Evolutionary conservation across 2,113 vertebrate species (phyloP), one percentile per base, ranked within the genome.

Genomic region (Thinocorus orbignyianus): DNA sequence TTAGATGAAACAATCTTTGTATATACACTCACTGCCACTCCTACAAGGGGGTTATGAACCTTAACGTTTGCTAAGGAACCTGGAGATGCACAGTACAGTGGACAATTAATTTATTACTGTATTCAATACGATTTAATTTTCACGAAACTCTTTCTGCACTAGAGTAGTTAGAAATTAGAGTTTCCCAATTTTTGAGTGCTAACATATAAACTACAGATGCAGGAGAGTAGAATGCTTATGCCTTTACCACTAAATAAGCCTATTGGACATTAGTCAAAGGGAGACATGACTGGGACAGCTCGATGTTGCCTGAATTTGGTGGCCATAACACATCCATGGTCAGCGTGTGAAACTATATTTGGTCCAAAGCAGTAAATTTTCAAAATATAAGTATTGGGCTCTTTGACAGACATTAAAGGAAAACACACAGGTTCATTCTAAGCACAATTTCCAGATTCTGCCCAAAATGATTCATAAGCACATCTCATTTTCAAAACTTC

Each of bases 301-400:
- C 1, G 0, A 14, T 70, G 54, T 22, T 69, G 25, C 23, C 68
- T 11, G 20, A 54, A 11, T 55, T 86, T 6, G 13, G 30, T 37
- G 1, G 2, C 28, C 25, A 22, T 46, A 80, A 46, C 14, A 61
- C 33, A 42, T 41, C 3, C 0, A 1, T 11, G 14, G 19, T 15
- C 60, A 85, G 51, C 23, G 72, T 44, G 30, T 51, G 33, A 87
- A 91, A 58, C 13, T 48, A 39, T 0, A 76, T 30, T 3, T 30
- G 20, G 7, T 39, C 12, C 41, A 77, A 65, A 86, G 8, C 17
- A 80, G 12, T 18, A 41, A 9, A 6, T 37, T 78, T 93, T 65
- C 46, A 62, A 73, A 82, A 61, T 6, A 6, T 60, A 52, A 69
- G 24, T 19, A 77, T 1, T 37, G 8, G 5, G 14, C 7, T 70